Evolutionary conservation across 2,113 vertebrate species (phyloP).

Genomic region (Salvelinus fontinalis): DNA sequence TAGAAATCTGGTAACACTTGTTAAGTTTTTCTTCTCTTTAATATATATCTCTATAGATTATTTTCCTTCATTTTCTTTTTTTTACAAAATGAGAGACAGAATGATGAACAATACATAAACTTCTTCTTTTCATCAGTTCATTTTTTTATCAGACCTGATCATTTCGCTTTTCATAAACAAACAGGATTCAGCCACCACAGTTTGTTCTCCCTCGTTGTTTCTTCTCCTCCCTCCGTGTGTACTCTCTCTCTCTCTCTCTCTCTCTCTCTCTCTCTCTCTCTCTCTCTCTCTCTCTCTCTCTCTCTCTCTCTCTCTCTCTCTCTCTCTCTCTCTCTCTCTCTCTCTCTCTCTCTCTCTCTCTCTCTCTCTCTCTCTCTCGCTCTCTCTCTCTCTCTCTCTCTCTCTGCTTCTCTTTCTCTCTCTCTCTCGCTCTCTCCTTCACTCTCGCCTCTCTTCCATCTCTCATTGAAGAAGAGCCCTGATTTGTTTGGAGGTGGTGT

Average conservation of each 20-base stretch:
- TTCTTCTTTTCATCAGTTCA: slow-evolving; percentile 63
- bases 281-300: slow-evolving; percentile 29
- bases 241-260: slow-evolving; percentile 21
- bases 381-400: slow-evolving; percentile 29
- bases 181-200: slow-evolving; percentile 57
- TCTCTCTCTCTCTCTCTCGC: slow-evolving; percentile 26
- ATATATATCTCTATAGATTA: slow-evolving; percentile 78
- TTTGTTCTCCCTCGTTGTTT: slow-evolving; percentile 46
- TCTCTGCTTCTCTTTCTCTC: slow-evolving; percentile 18
- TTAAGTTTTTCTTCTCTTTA: slow-evolving; percentile 59
- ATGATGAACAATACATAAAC: slow-evolving; percentile 79
- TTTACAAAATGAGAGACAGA: slow-evolving; percentile 83
- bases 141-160: slow-evolving; percentile 41
- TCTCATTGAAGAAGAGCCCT: slow-evolving; percentile 88
- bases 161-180: slow-evolving; percentile 69
- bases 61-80: slow-evolving; percentile 64
- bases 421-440: slow-evolving; percentile 30
- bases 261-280: slow-evolving; percentile 19
- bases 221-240: slow-evolving; percentile 41
- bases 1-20: slow-evolving; percentile 38
- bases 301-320: slow-evolving; percentile 28
- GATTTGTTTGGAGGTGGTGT: slow-evolving; percentile 95
- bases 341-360: slow-evolving; percentile 22
- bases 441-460: slow-evolving; percentile 11
- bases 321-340: too few species aligned